A percentile compares a stretch with the other conserved stretches of the same genome.
Conservation (phyloP, 2,888 invertebrate genomes). For the Apamea sordens region DNA sequence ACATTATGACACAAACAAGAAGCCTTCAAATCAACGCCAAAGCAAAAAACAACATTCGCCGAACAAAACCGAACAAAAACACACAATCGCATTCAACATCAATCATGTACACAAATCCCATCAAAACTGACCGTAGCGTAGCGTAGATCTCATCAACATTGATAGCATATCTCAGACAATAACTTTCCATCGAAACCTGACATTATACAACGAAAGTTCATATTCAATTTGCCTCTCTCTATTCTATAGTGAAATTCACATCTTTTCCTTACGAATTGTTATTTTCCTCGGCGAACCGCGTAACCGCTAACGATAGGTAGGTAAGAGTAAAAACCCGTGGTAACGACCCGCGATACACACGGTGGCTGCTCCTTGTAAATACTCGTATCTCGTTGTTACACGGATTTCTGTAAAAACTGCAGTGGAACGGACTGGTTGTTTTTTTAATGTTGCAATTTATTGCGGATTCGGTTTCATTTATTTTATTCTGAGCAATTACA, state of each 20-base stretch:
- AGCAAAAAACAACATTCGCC: slow-evolving; percentile 8
- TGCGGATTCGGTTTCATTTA: slow-evolving; percentile 36
- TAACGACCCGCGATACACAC: slow-evolving; percentile 67
- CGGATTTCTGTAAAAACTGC: slow-evolving; percentile 39
- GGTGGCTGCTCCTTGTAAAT: slow-evolving; percentile 63
- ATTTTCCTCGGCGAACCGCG: slow-evolving; percentile 74
- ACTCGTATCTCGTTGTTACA: slow-evolving; percentile 49
- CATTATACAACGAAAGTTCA: slow-evolving; percentile 80
- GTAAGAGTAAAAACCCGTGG: slow-evolving; percentile 70
- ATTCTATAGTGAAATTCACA: slow-evolving; percentile 76
- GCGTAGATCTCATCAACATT: slow-evolving; percentile 66
- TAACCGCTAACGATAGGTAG: slow-evolving; percentile 76
- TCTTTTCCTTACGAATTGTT: slow-evolving; percentile 67
- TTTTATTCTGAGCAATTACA: slow-evolving; percentile 14
- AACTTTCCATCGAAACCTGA: slow-evolving; percentile 72
- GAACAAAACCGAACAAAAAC: slow-evolving; percentile 22
- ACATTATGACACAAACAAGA: not conserved
- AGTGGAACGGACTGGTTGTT: slow-evolving; percentile 26
- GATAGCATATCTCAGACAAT: slow-evolving; percentile 70
- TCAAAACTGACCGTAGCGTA: slow-evolving; percentile 60
- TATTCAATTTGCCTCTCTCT: slow-evolving; percentile 80
- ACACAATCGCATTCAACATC: slow-evolving; percentile 58
- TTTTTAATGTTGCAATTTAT: slow-evolving; percentile 22
- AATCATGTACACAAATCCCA: slow-evolving; percentile 63
- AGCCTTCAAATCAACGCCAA: slow-evolving; percentile 1